phyloP scores from a whole-genome alignment of 1,140 invertebrate genomes.

The Amphibalanus amphitrite region DNA sequence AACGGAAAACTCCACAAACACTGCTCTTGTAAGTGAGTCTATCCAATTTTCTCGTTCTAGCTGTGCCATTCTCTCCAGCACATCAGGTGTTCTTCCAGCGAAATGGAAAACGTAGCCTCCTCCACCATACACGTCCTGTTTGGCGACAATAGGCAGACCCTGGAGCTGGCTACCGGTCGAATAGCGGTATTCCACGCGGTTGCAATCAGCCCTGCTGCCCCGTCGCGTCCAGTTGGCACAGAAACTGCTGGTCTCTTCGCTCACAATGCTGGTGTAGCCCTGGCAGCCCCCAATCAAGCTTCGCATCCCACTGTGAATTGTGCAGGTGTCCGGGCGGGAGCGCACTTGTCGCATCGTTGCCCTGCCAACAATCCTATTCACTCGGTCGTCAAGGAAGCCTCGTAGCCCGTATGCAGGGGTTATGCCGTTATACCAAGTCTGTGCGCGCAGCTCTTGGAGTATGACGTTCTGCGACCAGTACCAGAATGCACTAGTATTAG shows the following conservation, averaged over 20 bases:
- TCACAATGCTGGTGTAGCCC: background rate
- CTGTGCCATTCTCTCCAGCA: background rate
- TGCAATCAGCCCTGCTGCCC: background rate
- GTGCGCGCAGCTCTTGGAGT: slow-evolving; percentile 27
- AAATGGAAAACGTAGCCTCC: background rate
- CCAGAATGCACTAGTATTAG: slow-evolving; percentile 25
- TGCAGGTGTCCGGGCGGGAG: slow-evolving; percentile 23
- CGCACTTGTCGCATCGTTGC: slow-evolving; percentile 33
- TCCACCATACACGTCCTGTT: background rate
- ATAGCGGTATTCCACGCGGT: background rate
- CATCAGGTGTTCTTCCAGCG: background rate
- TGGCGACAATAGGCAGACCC: background rate
- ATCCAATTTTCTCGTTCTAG: slow-evolving; percentile 28
- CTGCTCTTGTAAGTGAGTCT: slow-evolving; percentile 33
- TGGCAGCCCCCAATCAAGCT: background rate
- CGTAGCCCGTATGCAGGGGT: slow-evolving; percentile 27
- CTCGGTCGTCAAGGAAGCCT: slow-evolving; percentile 33
- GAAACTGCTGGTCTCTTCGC: background rate
- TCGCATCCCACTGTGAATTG: background rate
- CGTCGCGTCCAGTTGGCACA: background rate
- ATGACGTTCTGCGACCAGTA: slow-evolving; percentile 28
- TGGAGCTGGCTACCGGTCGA: background rate
- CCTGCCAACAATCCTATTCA: slow-evolving; percentile 36
- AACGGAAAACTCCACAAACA: slow-evolving; percentile 37
- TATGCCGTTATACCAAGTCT: slow-evolving; percentile 32